These are phyloP conservation scores for Lochmaea capreae DNA, from an alignment of 2,888 invertebrate species.

Conservation along the genomic window DNA sequence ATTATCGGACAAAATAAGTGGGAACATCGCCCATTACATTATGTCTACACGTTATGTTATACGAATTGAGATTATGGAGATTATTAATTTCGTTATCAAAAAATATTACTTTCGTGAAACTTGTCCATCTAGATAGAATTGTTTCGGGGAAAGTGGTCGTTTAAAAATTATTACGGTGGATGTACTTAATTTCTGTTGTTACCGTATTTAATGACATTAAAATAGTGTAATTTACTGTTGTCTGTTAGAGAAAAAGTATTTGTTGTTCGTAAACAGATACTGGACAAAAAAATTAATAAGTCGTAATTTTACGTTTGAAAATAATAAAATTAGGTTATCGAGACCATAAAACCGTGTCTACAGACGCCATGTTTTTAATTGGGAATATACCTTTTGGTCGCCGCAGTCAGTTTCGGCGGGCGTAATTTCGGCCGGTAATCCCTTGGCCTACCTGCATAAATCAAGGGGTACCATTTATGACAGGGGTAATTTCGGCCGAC, in stretches of 20 bases:
- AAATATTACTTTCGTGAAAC: constrained; percentile 27
- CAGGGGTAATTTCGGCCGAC: no score
- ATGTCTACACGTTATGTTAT: constrained; percentile 43
- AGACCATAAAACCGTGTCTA: no score
- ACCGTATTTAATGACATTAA: neutral
- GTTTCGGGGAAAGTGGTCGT: constrained; percentile 24
- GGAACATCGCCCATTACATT: constrained; percentile 41
- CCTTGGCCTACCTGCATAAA: no score
- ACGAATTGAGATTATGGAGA: constrained; percentile 38
- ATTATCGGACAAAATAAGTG: constrained; percentile 42
- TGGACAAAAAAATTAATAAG: no score
- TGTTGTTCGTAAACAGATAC: neutral
- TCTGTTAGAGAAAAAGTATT: neutral
- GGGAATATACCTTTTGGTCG: no score
- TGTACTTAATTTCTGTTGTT: constrained; percentile 7
- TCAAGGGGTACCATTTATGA: no score
- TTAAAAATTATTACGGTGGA: constrained; percentile 16
- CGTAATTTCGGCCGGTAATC: no score
- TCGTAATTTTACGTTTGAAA: no score
- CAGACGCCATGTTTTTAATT: no score
- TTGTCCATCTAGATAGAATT: constrained; percentile 29
- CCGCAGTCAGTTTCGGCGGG: no score
- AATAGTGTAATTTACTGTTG: neutral
- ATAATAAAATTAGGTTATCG: no score
- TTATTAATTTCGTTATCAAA: constrained; percentile 38